Conservation (phyloP, 2,113 vertebrate species). For the Tetrao urogallus region DNA sequence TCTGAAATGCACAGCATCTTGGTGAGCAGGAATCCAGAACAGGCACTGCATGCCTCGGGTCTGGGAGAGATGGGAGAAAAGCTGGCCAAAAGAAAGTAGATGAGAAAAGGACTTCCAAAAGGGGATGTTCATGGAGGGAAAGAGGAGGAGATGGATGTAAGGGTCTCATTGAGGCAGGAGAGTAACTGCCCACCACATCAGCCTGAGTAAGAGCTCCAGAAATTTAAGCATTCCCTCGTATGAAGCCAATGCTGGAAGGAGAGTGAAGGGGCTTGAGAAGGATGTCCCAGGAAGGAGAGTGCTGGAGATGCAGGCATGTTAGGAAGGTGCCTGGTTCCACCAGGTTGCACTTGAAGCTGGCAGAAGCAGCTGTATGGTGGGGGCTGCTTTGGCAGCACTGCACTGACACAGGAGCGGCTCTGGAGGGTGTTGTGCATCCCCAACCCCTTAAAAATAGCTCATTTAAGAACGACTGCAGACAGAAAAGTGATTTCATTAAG, state of each 20-base stretch:
- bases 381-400: too few relatives aligned
- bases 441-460: not conserved
- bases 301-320: not conserved
- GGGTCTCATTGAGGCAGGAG: not conserved
- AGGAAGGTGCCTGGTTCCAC: not conserved
- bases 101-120: not conserved
- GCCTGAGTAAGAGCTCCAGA: not conserved
- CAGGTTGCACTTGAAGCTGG: not conserved
- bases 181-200: not conserved
- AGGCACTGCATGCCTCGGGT: not conserved
- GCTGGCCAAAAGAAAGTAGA: not conserved
- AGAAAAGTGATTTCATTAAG: not conserved
- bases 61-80: not conserved
- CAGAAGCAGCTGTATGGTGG: not conserved
- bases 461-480: fast-evolving
- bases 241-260: not conserved
- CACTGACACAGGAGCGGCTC: not conserved
- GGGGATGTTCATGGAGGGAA: not conserved
- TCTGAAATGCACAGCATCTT: not conserved
- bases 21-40: not conserved
- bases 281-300: not conserved
- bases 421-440: not conserved
- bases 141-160: not conserved
- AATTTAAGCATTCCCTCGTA: fast-evolving
- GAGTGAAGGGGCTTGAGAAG: not conserved